Percentiles rank a stretch among this genome's conserved stretches.
Conservation (phyloP, 2,888 invertebrate species). For the Volucella inflata region DNA sequence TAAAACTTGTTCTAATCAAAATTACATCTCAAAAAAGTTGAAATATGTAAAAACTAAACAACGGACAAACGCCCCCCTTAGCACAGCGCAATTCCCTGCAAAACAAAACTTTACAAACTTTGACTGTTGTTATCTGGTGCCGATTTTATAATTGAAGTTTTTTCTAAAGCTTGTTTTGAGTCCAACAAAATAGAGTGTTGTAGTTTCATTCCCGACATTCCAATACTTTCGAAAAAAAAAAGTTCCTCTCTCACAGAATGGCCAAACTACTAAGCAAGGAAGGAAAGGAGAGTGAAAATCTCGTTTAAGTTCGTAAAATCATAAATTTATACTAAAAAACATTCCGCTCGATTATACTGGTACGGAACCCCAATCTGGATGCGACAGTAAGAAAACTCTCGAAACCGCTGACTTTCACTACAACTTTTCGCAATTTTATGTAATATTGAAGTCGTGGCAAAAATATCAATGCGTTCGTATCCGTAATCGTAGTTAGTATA, state of each 20-base stretch:
- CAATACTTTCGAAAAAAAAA: too few species aligned
- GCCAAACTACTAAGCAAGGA: background rate
- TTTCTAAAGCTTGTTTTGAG: too few species aligned
- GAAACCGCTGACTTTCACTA: slow-evolving; percentile 48
- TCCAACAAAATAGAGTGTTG: too few species aligned
- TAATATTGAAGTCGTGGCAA: slow-evolving; percentile 70
- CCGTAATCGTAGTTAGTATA: background rate
- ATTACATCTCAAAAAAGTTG: too few species aligned
- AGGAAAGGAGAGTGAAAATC: slow-evolving; percentile 1
- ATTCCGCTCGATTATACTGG: slow-evolving; percentile 45
- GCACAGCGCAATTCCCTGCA: too few species aligned
- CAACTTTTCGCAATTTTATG: slow-evolving; percentile 60
- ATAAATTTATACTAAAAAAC: slow-evolving; percentile 62
- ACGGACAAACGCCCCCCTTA: too few species aligned
- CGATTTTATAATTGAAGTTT: too few species aligned
- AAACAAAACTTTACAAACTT: too few species aligned
- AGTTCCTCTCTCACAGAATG: background rate
- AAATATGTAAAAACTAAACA: too few species aligned
- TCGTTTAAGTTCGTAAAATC: slow-evolving; percentile 44
- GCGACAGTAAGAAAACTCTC: slow-evolving; percentile 52
- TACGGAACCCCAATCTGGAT: slow-evolving; percentile 17
- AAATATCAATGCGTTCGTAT: slow-evolving; percentile 56
- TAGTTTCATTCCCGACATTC: too few species aligned
- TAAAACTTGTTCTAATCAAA: too few species aligned
- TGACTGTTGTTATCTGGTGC: too few species aligned